These are phyloP conservation scores for Hippasteria phrygiana DNA, from an alignment of 53 echinoderm and acorn worm genomes.

Conservation along the genomic window DNA sequence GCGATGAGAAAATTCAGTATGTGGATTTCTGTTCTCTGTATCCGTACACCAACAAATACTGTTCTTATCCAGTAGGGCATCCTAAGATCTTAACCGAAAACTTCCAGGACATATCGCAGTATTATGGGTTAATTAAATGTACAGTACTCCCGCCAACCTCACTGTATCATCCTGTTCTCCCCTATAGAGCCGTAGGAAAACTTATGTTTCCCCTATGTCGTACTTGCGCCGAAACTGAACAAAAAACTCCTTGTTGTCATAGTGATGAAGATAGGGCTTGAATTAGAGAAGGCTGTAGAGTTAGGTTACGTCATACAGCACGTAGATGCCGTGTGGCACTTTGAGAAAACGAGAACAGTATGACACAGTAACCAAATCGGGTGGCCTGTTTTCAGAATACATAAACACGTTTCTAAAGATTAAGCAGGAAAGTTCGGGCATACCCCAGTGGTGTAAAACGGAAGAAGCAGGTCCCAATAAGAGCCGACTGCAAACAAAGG, in stretches of 20 bases:
- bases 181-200: constrained; percentile 19
- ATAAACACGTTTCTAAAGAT: constrained; percentile 73
- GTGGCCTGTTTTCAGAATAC: constrained; percentile 70
- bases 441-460: constrained; percentile 72
- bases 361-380: constrained; percentile 42
- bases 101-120: constrained; percentile 11
- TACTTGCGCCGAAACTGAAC: constrained; percentile 28
- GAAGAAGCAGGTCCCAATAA: constrained; percentile 56
- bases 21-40: constrained; percentile 44
- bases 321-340: constrained; percentile 79
- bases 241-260: constrained; percentile 60
- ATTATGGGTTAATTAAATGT: constrained; percentile 52
- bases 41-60: constrained; percentile 48
- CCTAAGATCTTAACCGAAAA: constrained; percentile 21
- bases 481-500: constrained; percentile 32
- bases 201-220: constrained; percentile 52
- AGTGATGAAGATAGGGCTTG: constrained; percentile 46
- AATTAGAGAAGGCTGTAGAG: constrained; percentile 66
- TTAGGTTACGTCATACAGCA: constrained; percentile 58
- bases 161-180: constrained; percentile 37
- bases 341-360: constrained; percentile 39
- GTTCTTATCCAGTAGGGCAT: constrained; percentile 39
- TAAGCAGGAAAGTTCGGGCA: constrained; percentile 72
- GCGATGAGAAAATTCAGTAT: constrained; percentile 36
- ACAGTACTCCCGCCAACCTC: constrained; percentile 18